Evolutionary conservation across 1,140 invertebrate species (phyloP).

Genomic region (Drosophila obscura): DNA sequence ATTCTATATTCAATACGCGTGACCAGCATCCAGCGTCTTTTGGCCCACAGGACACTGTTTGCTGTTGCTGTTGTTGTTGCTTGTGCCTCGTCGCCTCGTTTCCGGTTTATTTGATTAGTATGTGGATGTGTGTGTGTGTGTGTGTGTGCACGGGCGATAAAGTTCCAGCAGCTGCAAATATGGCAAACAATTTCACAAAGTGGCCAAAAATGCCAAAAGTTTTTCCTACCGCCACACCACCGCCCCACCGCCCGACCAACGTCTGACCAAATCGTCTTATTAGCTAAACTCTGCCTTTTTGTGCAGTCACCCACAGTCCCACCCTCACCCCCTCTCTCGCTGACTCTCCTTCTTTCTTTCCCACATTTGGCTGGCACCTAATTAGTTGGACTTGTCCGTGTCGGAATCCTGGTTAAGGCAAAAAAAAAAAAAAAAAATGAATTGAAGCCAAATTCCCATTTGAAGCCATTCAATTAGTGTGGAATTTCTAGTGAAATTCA

Average conservation of each 20-base stretch:
- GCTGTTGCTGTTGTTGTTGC: not conserved
- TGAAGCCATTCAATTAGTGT: slow-evolving; percentile 6
- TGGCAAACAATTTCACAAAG: slow-evolving; percentile 81
- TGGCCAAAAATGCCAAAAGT: slow-evolving; percentile 66
- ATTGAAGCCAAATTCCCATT: slow-evolving; percentile 16
- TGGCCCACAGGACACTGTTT: slow-evolving; percentile 6
- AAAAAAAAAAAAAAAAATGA: slow-evolving; percentile 12
- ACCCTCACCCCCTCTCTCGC: not conserved
- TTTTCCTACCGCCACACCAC: slow-evolving; percentile 43
- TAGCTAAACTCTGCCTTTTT: slow-evolving; percentile 72
- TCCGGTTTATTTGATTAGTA: slow-evolving; percentile 76
- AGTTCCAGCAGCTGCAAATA: slow-evolving; percentile 75
- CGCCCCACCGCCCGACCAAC: too few species aligned
- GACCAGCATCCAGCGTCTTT: slow-evolving; percentile 3
- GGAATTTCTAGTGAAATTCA: too few species aligned
- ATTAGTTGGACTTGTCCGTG: slow-evolving; percentile 53
- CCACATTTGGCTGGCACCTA: slow-evolving; percentile 51
- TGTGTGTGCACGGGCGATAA: slow-evolving; percentile 35
- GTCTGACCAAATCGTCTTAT: slow-evolving; percentile 41
- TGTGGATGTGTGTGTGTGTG: slow-evolving; percentile 19
- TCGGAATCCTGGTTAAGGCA: slow-evolving; percentile 7
- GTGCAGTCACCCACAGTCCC: not conserved
- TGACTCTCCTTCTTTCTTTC: slow-evolving; percentile 24
- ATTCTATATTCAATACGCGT: slow-evolving; percentile 52
- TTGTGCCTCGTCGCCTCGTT: slow-evolving; percentile 34